Base-by-base conservation (phyloP, 1,140 invertebrate species). In the Drosophila baimaii region DNA sequence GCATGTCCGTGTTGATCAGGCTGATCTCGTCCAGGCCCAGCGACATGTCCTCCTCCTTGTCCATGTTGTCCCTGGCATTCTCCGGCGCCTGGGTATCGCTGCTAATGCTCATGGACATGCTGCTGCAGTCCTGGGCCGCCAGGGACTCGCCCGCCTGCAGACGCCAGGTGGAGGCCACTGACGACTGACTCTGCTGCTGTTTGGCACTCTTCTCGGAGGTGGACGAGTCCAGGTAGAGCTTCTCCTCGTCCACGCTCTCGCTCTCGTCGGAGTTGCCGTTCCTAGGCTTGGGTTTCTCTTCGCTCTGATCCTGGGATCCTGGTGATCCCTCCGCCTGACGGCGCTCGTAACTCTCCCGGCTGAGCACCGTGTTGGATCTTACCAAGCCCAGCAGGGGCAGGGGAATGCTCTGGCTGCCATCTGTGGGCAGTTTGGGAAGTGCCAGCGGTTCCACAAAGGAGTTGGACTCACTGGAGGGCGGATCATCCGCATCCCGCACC, bases 71-170 rank as follows among this genome's bases (percentile, higher is more conserved):
- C 13, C 44, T 46, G 23, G 13, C 27, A 29, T 66, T 69, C 8
- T 51, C 55, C 2, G 70, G 56, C 0, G 64, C 52, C 57, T 91
- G 69, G 54, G 23, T 71, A 5, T 93, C 93, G 15, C 94, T 94
- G 12, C 94, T 94, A 25, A 94, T 94, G 79, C 93, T 94, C 52
- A 93, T 79, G 23, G 94, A 92, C 72, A 77, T 77, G 56, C 93
- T 94, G 19, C 94, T 94, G 51, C 95, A 94, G 39, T 95, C 94
- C 29, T 82, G 85, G 47, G 76, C 81, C 0, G 94, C 95, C 94
- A 95, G 94, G 0, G 95, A 94, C 78, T 95, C 95, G 0, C 95
- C 95, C 0, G 92, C 93, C 65, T 94, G 93, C 0, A 93, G 94
- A 8, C 58, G 82, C 92, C 94, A 94, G 49, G 91, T 92, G 43